phyloP scores from a whole-genome alignment of 2,113 vertebrate genomes.

The Protomyctophum bolini region DNA sequence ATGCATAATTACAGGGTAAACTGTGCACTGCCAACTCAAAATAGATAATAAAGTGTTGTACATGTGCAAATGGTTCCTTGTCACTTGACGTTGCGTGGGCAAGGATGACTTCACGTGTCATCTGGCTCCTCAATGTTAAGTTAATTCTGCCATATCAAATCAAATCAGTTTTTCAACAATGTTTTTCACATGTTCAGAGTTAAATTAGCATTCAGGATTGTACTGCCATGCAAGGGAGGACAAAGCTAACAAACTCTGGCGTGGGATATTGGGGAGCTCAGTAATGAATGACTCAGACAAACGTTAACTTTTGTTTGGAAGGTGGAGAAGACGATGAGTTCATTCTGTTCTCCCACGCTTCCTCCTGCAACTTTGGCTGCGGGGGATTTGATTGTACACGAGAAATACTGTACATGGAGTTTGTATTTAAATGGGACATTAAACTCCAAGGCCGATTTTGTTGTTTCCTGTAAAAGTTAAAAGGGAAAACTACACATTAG shows the following conservation, averaged over 20 bases:
- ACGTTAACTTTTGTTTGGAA: constrained; percentile 34
- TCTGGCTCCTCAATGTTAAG: constrained; percentile 19
- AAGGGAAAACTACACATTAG: no score
- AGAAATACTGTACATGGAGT: neutral
- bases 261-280: constrained; percentile 17
- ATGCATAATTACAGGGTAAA: constrained; percentile 50
- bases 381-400: neutral
- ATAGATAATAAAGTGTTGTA: constrained; percentile 65
- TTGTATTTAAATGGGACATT: neutral
- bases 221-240: constrained; percentile 36
- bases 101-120: constrained; percentile 31
- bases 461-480: no score
- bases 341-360: constrained; percentile 18
- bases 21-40: constrained; percentile 43
- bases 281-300: constrained; percentile 36
- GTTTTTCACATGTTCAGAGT: neutral
- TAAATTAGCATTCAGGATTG: constrained; percentile 38
- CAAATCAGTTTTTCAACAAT: no score
- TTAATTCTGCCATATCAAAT: no score
- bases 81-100: constrained; percentile 27
- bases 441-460: no score
- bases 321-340: constrained; percentile 16
- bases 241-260: constrained; percentile 28
- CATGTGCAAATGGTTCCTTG: constrained; percentile 27
- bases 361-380: constrained; percentile 2